phyloP scores from a whole-genome alignment of 2,797 vertebrate genomes.

The Acipenser oxyrinchus region DNA sequence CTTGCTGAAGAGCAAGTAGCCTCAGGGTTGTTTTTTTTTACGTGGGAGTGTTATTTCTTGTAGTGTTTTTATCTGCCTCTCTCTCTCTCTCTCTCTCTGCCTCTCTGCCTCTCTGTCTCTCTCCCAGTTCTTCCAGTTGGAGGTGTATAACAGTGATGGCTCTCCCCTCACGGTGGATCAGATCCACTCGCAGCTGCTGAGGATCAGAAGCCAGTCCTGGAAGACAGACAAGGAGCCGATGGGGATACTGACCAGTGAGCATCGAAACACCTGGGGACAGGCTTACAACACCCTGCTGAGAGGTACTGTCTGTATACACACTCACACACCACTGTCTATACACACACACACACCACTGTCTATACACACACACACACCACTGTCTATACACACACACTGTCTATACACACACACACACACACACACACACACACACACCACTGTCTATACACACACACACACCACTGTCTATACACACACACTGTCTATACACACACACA shows the following conservation, averaged over 20 bases:
- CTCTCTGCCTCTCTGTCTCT: background rate
- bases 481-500: no score
- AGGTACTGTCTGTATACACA: conserved; percentile 17
- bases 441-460: no score
- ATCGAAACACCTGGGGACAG: conserved; percentile 71
- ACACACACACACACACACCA: no score
- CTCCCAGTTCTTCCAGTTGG: conserved; percentile 69
- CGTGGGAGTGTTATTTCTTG: no score
- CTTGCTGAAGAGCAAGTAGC: no score
- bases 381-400: no score
- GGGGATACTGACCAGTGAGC: conserved; percentile 75
- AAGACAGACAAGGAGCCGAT: conserved; percentile 77
- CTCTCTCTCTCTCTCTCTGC: background rate
- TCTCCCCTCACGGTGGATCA: conserved; percentile 68
- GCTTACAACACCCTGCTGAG: conserved; percentile 59
- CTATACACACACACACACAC: no score
- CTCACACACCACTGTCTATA: no score
- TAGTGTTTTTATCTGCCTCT: background rate
- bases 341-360: no score
- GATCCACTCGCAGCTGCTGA: conserved; percentile 66
- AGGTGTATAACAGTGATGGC: conserved; percentile 76
- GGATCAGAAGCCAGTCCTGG: conserved; percentile 70
- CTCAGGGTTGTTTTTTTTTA: no score
- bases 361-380: no score
- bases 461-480: no score